Base-by-base conservation (phyloP, 1,140 invertebrate genomes). In the Papilio xuthus region DNA sequence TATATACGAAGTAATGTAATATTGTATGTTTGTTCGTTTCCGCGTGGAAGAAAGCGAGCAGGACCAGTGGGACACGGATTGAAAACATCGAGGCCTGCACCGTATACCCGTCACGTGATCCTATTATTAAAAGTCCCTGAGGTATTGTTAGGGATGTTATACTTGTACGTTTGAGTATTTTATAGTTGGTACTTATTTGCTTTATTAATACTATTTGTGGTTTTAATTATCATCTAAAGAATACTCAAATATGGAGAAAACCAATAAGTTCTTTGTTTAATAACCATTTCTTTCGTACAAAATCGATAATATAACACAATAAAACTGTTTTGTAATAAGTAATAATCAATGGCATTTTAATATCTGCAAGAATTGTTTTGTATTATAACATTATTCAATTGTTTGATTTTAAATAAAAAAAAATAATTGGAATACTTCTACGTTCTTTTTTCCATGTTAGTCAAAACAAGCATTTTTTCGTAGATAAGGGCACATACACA, bases 1-100 rank as follows among this genome's bases (percentile, higher is more conserved):
- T 73, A 50, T 50, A 50, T 28, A 73, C 71, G 41, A 44, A 18
- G 71, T 73, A 73, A 73, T 73, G 71, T 44, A 73, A 73, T 73
- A 73, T 73, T 73, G 71, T 73, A 13, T 28, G 50, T 50, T 26
- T 28, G 26, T 13, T 23, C 18, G 71, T 47, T 47, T 47, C 20
- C 42, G 71, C 15, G 20, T 47, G 71, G 71, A 73, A 73, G 42
- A 73, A 73, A 73, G 71, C 41, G 18, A 53, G 50, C n/a, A 20
- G 71, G 71, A 2, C 71, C 50, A 32, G 32, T 37, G 32, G 60
- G 26, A 72, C 20, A 72, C 70, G 70, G 70, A 73, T 73, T 73
- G 71, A 73, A 73, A 73, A 73, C 71, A 73, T 73, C 60, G 26
- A 72, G 28, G 70, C 71, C 41, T 42, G 71, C 42, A 18, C 18